A percentile compares a stretch with the other conserved stretches of the same genome.
Evolutionary conservation across 1,140 invertebrate species (phyloP).

Genomic region (Calliphora vicina): DNA sequence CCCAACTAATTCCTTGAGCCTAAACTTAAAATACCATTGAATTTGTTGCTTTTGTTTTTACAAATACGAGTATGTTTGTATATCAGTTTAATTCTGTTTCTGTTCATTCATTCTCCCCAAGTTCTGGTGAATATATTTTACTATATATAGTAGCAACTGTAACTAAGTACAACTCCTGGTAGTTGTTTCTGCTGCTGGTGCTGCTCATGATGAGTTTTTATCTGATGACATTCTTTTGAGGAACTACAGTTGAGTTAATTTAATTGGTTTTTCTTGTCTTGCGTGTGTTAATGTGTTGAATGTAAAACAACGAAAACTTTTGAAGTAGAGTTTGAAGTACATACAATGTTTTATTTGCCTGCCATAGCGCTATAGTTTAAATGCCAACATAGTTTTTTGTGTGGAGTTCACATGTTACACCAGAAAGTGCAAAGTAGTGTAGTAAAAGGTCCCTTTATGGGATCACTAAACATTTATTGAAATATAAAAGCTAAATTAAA

Average conservation of each 20-base stretch:
- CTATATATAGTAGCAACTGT: no score
- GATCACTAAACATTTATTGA: slow-evolving; percentile 13
- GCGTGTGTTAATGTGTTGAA: slow-evolving; percentile 29
- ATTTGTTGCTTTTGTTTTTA: no score
- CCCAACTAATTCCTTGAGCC: neutral
- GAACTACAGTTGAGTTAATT: slow-evolving; percentile 62
- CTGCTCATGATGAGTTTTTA: neutral
- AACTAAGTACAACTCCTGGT: no score
- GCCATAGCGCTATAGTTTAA: neutral
- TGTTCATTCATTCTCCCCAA: neutral
- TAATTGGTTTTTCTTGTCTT: slow-evolving; percentile 61
- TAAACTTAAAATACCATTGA: neutral
- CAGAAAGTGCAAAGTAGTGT: neutral
- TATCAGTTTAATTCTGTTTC: neutral
- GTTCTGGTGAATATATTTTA: neutral
- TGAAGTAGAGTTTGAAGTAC: neutral
- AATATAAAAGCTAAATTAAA: neutral
- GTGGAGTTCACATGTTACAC: neutral
- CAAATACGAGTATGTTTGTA: neutral
- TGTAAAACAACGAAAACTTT: neutral
- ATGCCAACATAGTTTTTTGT: no score
- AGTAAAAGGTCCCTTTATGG: neutral
- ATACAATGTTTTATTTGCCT: no score
- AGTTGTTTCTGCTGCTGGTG: no score
- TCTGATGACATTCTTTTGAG: slow-evolving; percentile 41